Percentiles rank a stretch among this genome's conserved stretches.
Conservation (phyloP, 2,888 invertebrate genomes). For the Andrena flavipes region DNA sequence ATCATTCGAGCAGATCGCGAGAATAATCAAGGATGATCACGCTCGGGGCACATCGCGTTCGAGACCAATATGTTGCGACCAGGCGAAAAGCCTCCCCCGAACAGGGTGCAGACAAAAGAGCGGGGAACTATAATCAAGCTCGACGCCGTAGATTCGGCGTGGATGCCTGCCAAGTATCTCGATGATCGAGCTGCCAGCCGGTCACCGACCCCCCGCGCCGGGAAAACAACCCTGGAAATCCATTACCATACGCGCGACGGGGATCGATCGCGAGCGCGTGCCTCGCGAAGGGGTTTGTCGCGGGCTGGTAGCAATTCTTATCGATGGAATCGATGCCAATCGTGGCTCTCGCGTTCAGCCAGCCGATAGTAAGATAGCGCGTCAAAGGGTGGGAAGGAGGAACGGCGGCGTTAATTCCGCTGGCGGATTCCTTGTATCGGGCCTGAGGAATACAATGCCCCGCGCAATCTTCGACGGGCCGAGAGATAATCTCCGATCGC, state of each 20-base stretch:
- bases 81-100: conserved; percentile 1
- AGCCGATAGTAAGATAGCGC: too few relatives aligned
- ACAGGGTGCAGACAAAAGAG: neutral
- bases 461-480: neutral
- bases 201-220: conserved; percentile 46
- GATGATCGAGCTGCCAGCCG: conserved; percentile 45
- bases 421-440: neutral
- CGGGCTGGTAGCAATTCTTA: neutral
- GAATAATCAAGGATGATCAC: conserved; percentile 10
- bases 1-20: conserved; percentile 31
- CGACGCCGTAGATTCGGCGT: conserved; percentile 31
- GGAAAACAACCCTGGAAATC: conserved; percentile 35
- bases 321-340: neutral
- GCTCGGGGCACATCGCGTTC: conserved; percentile 11
- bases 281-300: neutral
- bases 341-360: too few relatives aligned
- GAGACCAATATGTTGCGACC: neutral
- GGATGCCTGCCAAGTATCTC: conserved; percentile 57
- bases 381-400: neutral
- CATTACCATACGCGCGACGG: neutral
- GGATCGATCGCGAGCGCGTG: conserved; percentile 8
- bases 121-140: conserved; percentile 18
- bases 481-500: conserved; percentile 39
- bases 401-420: neutral
- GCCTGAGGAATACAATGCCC: neutral